These are phyloP conservation scores for Rhombomys opimus DNA, from an alignment of 2,113 vertebrate species.

Conservation along the genomic window DNA sequence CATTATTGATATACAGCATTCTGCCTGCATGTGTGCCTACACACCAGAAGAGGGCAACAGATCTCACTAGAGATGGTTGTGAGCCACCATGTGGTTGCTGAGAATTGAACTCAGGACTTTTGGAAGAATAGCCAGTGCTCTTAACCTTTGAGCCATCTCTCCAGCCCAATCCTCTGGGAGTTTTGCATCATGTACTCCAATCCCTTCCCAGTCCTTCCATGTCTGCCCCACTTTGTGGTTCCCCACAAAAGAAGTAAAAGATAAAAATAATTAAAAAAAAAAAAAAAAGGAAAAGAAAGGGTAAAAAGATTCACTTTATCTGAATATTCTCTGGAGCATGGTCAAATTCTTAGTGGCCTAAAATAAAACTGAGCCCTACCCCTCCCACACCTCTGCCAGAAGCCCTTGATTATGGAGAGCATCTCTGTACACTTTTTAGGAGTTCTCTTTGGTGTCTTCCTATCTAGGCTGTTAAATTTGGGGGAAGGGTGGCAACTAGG, in stretches of 20 bases:
- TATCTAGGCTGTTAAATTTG: background rate
- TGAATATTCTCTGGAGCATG: background rate
- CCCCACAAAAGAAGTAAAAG: background rate
- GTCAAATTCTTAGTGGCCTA: background rate
- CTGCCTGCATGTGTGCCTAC: too few species aligned
- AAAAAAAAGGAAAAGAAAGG: background rate
- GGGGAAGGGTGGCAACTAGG: background rate
- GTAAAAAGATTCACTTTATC: background rate
- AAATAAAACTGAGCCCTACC: background rate
- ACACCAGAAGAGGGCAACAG: too few species aligned
- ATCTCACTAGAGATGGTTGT: too few species aligned
- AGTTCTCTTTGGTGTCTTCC: background rate
- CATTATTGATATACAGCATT: too few species aligned
- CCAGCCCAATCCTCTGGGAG: background rate
- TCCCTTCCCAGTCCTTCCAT: background rate
- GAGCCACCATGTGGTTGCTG: too few species aligned
- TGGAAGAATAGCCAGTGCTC: too few species aligned
- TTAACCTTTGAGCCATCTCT: too few species aligned
- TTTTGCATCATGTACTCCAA: background rate
- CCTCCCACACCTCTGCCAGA: background rate
- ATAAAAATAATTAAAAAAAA: background rate
- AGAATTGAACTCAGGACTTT: too few species aligned
- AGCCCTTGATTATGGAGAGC: background rate
- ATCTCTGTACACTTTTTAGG: background rate
- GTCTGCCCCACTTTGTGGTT: background rate